Evolutionary conservation across 2,113 vertebrate genomes (phyloP).

Genomic region (Tragelaphus strepsiceros): DNA sequence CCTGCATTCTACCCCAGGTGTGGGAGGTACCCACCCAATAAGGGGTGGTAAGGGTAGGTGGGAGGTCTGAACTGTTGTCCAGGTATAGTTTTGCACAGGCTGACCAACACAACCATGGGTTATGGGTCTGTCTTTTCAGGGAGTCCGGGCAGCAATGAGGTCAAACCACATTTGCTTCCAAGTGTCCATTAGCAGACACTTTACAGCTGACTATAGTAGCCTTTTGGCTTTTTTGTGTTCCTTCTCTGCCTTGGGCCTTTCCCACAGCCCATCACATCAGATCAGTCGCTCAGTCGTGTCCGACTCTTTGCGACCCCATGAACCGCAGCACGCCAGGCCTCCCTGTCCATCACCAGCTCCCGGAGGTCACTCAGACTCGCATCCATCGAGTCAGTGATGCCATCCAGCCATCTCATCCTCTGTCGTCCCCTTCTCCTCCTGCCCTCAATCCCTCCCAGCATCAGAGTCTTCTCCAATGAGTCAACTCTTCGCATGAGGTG

Average conservation of each 20-base stretch:
- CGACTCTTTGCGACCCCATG: no score
- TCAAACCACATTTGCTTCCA: neutral
- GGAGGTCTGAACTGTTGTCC: neutral
- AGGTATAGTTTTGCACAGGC: neutral
- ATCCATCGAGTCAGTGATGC: no score
- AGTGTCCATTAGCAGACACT: neutral
- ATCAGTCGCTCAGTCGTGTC: no score
- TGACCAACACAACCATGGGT: neutral
- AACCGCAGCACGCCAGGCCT: no score
- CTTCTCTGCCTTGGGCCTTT: neutral
- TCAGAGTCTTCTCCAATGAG: no score
- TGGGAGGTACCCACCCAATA: neutral
- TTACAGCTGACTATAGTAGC: no score
- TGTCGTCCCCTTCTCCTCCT: no score
- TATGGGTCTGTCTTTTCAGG: neutral
- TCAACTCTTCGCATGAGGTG: no score
- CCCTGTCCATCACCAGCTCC: no score
- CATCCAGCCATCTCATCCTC: no score
- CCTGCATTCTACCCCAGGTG: neutral
- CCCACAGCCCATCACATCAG: neutral
- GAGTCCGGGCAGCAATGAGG: neutral
- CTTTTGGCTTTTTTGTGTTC: neutral
- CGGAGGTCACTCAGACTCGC: no score
- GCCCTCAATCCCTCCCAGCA: no score
- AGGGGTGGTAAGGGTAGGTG: neutral